Percentiles rank a stretch among this genome's conserved stretches.
phyloP scores from a whole-genome alignment of 2,113 vertebrate genomes.

The Nibea albiflora region DNA sequence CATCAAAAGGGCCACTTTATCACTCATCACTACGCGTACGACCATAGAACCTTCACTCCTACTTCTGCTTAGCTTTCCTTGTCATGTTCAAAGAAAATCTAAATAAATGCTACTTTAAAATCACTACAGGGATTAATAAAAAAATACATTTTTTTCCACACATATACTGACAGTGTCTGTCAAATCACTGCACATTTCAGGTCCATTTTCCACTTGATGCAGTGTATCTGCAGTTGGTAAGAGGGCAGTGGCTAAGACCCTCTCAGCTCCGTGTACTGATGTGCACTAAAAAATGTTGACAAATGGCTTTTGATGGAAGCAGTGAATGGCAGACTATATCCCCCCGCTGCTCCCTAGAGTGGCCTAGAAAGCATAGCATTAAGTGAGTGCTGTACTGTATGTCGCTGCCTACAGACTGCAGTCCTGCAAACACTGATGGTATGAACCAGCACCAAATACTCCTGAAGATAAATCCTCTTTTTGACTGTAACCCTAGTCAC shows the following conservation, averaged over 20 bases:
- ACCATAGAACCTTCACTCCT: not conserved
- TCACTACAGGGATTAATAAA: not conserved
- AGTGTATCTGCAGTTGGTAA: conserved; percentile 40
- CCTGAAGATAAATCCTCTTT: not conserved
- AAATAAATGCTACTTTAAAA: not conserved
- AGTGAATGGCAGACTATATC: conserved; percentile 60
- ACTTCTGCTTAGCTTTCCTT: not conserved
- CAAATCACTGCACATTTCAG: conserved; percentile 41
- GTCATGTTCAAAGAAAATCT: not conserved
- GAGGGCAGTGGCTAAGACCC: conserved; percentile 51
- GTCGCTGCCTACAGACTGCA: conserved; percentile 30
- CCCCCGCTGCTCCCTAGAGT: conserved; percentile 37
- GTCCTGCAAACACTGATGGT: conserved; percentile 26
- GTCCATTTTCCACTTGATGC: conserved; percentile 51
- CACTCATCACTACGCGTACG: not conserved
- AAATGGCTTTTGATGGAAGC: conserved; percentile 72
- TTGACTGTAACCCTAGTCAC: conserved; percentile 10
- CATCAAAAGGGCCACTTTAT: not conserved
- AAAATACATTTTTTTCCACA: not conserved
- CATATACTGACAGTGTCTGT: conserved; percentile 34
- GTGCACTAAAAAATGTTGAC: conserved; percentile 67
- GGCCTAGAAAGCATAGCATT: conserved; percentile 51
- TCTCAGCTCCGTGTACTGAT: conserved; percentile 66
- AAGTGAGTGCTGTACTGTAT: conserved; percentile 52
- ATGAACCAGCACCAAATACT: conserved; percentile 24